Percentiles rank a stretch among this genome's conserved stretches.
These are phyloP conservation scores for Callaeas wilsoni DNA, from an alignment of 2,113 vertebrate species.

Conservation along the genomic window DNA sequence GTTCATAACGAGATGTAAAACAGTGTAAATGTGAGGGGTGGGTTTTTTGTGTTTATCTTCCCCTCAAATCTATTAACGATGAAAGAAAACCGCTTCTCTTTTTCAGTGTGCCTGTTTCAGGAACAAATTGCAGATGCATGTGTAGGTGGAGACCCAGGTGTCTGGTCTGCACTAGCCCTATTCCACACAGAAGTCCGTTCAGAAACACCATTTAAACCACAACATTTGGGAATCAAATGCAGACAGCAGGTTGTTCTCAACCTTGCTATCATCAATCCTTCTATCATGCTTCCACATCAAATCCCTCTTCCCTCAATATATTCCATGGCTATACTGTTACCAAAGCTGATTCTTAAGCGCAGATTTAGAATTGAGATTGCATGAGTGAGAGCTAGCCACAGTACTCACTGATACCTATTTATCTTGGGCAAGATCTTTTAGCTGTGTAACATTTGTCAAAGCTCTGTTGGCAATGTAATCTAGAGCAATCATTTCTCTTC, in stretches of 20 bases:
- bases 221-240: neutral
- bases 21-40: neutral
- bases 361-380: slow-evolving; percentile 6
- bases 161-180: neutral
- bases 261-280: neutral
- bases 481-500: slow-evolving; percentile 34
- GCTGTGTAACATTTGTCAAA: slow-evolving; percentile 30
- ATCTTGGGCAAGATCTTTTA: slow-evolving; percentile 28
- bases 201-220: neutral
- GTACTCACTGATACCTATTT: neutral
- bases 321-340: neutral
- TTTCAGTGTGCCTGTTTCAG: neutral
- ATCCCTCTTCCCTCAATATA: neutral
- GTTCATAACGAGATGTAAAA: neutral
- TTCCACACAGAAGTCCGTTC: neutral
- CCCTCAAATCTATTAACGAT: neutral
- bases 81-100: neutral
- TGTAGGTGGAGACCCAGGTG: neutral
- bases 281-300: neutral
- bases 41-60: neutral
- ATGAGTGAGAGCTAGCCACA: neutral
- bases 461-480: slow-evolving; percentile 37
- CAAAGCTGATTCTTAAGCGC: neutral
- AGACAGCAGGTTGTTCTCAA: neutral
- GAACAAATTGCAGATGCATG: neutral